Evolutionary conservation across 2,888 invertebrate genomes (phyloP).

Genomic region (Xanthorhoe designata): DNA sequence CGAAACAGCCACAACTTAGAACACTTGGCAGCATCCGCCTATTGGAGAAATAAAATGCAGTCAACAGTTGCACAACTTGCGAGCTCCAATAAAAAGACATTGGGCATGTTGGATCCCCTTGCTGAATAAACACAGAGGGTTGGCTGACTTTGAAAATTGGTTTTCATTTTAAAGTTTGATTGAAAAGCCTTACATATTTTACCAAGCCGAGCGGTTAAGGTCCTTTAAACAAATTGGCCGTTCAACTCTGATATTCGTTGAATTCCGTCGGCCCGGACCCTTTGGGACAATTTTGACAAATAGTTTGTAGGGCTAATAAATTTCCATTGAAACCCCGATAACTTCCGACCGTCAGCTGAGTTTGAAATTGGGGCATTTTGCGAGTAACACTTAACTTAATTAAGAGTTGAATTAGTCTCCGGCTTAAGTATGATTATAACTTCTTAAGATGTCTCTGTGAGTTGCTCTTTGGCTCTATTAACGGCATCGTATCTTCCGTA

Average conservation of each 20-base stretch:
- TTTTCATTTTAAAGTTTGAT: constrained; percentile 48
- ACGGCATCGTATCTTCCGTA: constrained; percentile 50
- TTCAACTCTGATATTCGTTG: constrained; percentile 71
- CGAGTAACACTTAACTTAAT: constrained; percentile 79
- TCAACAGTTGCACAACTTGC: constrained; percentile 67
- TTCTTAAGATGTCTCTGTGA: constrained; percentile 68
- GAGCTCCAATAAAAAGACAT: constrained; percentile 46
- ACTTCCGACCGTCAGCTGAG: constrained; percentile 73
- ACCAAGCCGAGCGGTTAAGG: constrained; percentile 48
- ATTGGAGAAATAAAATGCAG: constrained; percentile 77
- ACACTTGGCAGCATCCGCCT: constrained; percentile 75
- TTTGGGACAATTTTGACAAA: constrained; percentile 81
- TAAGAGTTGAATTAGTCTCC: constrained; percentile 78
- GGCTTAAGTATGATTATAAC: constrained; percentile 77
- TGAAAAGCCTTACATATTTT: constrained; percentile 57
- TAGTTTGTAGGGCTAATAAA: constrained; percentile 81
- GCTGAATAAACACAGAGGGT: constrained; percentile 32
- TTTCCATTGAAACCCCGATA: constrained; percentile 80
- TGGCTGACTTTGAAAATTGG: constrained; percentile 30
- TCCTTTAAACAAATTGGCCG: constrained; percentile 72
- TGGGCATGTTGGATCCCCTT: constrained; percentile 34
- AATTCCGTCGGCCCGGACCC: constrained; percentile 67
- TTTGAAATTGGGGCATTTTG: constrained; percentile 75
- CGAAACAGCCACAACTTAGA: constrained; percentile 69
- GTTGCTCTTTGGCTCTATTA: constrained; percentile 53